Percentiles rank a stretch among this genome's conserved stretches.
phyloP scores from a whole-genome alignment of 2,113 vertebrate genomes.

The Anseranas semipalmata region DNA sequence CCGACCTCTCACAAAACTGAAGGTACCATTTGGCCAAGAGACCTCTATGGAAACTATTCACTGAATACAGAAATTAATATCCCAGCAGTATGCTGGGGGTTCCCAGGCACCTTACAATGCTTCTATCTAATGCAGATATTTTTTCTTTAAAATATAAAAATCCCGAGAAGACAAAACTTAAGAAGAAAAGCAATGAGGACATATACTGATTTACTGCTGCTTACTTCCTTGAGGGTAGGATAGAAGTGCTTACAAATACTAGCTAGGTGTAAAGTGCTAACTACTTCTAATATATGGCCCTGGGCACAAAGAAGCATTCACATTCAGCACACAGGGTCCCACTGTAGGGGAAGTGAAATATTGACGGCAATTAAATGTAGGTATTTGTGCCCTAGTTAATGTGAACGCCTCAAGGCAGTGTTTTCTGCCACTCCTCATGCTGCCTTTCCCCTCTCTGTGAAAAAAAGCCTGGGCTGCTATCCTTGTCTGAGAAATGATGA shows the following conservation, averaged over 20 bases:
- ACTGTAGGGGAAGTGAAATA: background rate
- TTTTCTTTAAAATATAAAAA: background rate
- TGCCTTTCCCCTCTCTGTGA: background rate
- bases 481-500: slow-evolving; percentile 28
- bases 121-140: background rate
- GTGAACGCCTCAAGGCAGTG: background rate
- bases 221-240: background rate
- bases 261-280: background rate
- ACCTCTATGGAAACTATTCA: background rate
- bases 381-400: background rate
- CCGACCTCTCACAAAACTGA: background rate
- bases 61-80: background rate
- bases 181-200: background rate
- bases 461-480: background rate
- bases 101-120: background rate
- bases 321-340: background rate
- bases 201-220: background rate
- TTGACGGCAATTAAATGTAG: background rate
- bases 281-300: background rate
- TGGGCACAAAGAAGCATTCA: background rate
- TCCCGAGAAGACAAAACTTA: background rate
- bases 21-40: background rate
- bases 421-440: background rate
- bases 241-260: background rate
- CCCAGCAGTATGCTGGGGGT: background rate